Base-by-base conservation (phyloP, 2,113 vertebrate genomes). In the Albula goreensis region DNA sequence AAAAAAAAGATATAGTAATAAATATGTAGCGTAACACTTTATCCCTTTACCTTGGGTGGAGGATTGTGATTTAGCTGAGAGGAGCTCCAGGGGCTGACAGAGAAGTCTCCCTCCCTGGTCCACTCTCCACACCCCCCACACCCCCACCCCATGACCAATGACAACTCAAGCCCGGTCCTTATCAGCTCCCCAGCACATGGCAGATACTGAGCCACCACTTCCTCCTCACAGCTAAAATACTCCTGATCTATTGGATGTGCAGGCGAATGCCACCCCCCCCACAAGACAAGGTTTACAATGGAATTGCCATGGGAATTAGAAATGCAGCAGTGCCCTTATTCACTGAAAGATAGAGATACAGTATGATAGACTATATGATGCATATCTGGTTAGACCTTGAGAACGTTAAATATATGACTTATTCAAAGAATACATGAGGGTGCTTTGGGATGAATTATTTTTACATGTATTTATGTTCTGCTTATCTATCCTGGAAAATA, bases 101-200 rank as follows among this genome's bases (percentile, higher is more conserved):
- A 80, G 25, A 81, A 66, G 49, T 63, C 22, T 15, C 12, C 50
- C 84, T 81, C 57, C 80, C 63, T 70, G 48, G 60, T 82, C 70
- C 51, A 49, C 82, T 82, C 53, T 8, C 53, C 12, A 6, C 48
- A 15, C 11, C 50, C 84, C 15, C 57, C 1, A 15, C 51, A 83
- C 53, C 82, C 2, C 48, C 83, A 80, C 57, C 74, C 70, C 50
- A 66, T 89, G 89, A 89, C 88, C 88, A 88, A 85, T 85, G 86
- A 89, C 83, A 78, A 80, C 85, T 86, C 84, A 87, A 85, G 78
- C 85, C 7, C 41, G 6, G 60, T 78, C 63, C 89, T 91, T 91
- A 92, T 92, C 91, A 89, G 88, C 66, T 80, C 49, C 80, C 8
- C 78, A 80, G 86, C 90, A 92, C 86, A 92, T 89, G 87, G 89